Evolutionary conservation across 2,888 invertebrate genomes (phyloP), one percentile per base, ranked within the genome.

Genomic region (Hirtodrosophila trivittata): DNA sequence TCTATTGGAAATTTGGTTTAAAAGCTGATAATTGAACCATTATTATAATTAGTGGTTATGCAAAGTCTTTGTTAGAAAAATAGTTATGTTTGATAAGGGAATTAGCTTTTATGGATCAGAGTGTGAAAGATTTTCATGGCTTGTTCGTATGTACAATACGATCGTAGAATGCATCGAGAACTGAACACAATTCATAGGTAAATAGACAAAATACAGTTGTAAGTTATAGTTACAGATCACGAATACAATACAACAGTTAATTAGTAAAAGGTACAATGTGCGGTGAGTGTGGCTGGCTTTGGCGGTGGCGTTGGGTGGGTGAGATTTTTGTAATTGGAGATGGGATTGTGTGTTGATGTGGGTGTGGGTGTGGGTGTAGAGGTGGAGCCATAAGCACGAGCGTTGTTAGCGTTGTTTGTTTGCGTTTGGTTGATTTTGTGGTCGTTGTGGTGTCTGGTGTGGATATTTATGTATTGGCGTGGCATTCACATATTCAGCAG

Each of bases 401-500:
- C 74, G 39, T 56, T 63, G 28, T 63, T 68, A 54, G 49, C 45
- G 12, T 33, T 67, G 7, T 28, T 43, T 38, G n/a, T n/a, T n/a
- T n/a, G n/a, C 13, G 28, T 43, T 43, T 46, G 28, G 26, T 35
- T 50, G 28, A 39, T 38, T 54, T 39, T 18, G 32, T 38, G 52
- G 30, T 47, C 26, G n/a, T 26, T 35, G 51, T n/a, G 25, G 28
- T 33, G 13, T 43, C 37, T 35, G 18, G 39, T 56, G 46, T 50
- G 56, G 46, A 41, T 47, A 37, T 55, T 43, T 51, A 51, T 51
- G 58, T 45, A 21, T 76, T 63, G 70, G 70, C 77, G 87, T 85
- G 78, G 82, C 77, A 75, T 87, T 83, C 77, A 82, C 82, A 84
- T 77, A 77, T 82, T 83, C 82, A 83, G 82, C 82, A 87, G 87